Conservation (phyloP, 1,140 invertebrate species). For the Meloidogyne chitwoodi region DNA sequence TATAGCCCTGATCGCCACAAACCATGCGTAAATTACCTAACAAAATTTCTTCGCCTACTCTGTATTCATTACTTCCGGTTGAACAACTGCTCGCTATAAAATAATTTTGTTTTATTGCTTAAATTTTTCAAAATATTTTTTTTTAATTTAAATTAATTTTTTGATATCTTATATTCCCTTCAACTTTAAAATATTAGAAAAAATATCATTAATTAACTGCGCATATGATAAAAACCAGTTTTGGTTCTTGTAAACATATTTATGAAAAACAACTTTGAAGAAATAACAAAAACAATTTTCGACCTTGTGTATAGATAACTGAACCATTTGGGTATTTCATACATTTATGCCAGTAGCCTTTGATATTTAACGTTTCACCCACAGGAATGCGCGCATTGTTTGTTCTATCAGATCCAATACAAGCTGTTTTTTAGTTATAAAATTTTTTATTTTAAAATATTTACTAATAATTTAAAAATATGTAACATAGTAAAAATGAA, state of each 20-base stretch:
- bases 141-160: too few species aligned
- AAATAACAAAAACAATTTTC: not conserved
- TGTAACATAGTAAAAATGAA: not conserved
- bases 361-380: slow-evolving; percentile 22
- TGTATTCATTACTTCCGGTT: slow-evolving; percentile 41
- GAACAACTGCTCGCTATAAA: slow-evolving; percentile 30
- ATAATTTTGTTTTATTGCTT: not conserved
- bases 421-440: slow-evolving; percentile 8
- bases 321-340: slow-evolving; percentile 36
- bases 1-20: slow-evolving; percentile 40
- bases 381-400: slow-evolving; percentile 29
- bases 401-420: slow-evolving; percentile 24
- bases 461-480: not conserved
- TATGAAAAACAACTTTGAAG: not conserved
- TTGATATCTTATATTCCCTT: too few species aligned
- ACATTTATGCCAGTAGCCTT: slow-evolving; percentile 35
- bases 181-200: too few species aligned
- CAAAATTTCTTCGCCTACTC: slow-evolving; percentile 43
- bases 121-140: not conserved
- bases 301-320: slow-evolving; percentile 49
- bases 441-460: not conserved
- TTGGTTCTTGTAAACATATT: not conserved
- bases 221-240: not conserved
- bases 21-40: slow-evolving; percentile 37
- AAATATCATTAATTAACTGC: not conserved